phyloP scores from a whole-genome alignment of 2,888 invertebrate genomes.

The Nebria salina region DNA sequence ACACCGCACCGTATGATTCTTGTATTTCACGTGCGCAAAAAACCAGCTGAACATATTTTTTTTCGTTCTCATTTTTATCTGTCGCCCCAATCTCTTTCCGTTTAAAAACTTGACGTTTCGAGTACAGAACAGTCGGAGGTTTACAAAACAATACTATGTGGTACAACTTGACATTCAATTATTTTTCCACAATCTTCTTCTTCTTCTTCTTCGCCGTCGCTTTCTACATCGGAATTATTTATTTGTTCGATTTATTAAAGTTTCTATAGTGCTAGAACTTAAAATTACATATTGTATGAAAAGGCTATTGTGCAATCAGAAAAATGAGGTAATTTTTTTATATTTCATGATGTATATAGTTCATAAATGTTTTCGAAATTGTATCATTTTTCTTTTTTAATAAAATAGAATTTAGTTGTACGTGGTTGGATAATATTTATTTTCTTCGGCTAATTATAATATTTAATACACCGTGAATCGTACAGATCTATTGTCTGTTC shows the following conservation, averaged over 20 bases:
- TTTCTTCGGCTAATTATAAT: no score
- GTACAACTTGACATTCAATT: conserved; percentile 36
- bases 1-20: background rate
- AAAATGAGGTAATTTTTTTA: background rate
- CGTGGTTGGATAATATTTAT: no score
- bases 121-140: conserved; percentile 33
- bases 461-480: no score
- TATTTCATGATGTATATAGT: background rate
- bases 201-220: conserved; percentile 10
- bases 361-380: background rate
- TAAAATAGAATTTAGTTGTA: no score
- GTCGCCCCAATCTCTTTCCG: conserved; percentile 40
- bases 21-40: background rate
- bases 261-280: background rate
- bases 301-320: background rate
- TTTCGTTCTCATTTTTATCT: conserved; percentile 41
- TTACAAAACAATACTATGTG: conserved; percentile 31
- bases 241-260: background rate
- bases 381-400: background rate
- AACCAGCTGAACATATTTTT: conserved; percentile 32
- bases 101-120: conserved; percentile 42
- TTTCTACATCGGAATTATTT: background rate
- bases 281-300: background rate
- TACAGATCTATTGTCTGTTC: no score
- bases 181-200: conserved; percentile 28